phyloP scores from a whole-genome alignment of 2,113 vertebrate genomes.

The Mixornis gularis region DNA sequence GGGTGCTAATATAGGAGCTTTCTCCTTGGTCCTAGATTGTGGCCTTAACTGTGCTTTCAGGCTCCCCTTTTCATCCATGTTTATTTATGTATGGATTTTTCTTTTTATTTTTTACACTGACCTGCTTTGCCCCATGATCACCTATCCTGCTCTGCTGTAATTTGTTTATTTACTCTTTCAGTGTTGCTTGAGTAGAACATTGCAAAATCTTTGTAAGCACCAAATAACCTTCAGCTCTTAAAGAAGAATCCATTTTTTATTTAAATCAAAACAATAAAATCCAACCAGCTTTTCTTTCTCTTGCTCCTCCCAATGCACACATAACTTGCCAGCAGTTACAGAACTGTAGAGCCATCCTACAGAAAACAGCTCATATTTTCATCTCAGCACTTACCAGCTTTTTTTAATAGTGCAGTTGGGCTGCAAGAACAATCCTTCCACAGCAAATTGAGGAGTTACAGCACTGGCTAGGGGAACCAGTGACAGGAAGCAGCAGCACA shows the following conservation, averaged over 20 bases:
- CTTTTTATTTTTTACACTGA: not conserved
- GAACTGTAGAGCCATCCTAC: not conserved
- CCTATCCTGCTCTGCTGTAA: not conserved
- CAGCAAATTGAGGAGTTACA: not conserved
- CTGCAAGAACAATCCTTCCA: not conserved
- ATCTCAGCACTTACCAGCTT: not conserved
- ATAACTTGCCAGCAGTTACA: not conserved
- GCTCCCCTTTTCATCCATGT: not conserved
- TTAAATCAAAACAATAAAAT: constrained; percentile 21
- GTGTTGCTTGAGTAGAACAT: not conserved
- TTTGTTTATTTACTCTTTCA: not conserved
- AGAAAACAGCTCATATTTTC: not conserved
- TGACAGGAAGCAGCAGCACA: not conserved
- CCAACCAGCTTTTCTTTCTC: not conserved
- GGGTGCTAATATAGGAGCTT: not conserved
- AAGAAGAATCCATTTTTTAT: not conserved
- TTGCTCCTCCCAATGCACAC: not conserved
- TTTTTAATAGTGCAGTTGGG: not conserved
- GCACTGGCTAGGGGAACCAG: not conserved
- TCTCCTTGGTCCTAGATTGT: not conserved
- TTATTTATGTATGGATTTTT: not conserved
- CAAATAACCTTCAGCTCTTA: not conserved
- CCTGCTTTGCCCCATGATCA: not conserved
- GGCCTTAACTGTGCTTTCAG: not conserved
- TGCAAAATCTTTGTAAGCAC: not conserved